Percentiles rank a stretch among this genome's conserved stretches.
These are phyloP conservation scores for Eciton burchellii DNA, from an alignment of 1,140 invertebrate species.

Conservation along the genomic window DNA sequence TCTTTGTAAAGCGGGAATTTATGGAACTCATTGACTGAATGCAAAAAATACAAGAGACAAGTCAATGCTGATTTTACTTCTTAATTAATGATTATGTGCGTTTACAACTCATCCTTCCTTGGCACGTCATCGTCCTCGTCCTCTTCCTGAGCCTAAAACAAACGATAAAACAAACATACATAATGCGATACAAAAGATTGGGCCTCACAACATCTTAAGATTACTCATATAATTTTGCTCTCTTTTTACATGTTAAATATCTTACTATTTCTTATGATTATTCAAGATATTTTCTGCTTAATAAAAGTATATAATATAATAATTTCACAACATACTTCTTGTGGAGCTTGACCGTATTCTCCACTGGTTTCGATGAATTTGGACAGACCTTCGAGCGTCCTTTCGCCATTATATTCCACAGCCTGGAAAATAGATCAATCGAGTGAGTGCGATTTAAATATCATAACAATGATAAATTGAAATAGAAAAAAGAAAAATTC, in stretches of 20 bases:
- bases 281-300: conserved; percentile 10
- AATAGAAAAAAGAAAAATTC: conserved; percentile 29
- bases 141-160: conserved; percentile 87
- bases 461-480: conserved; percentile 16
- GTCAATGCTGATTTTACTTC: conserved; percentile 63
- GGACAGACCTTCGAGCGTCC: conserved; percentile 96
- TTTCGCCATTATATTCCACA: conserved; percentile 97
- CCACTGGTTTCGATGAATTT: conserved; percentile 96
- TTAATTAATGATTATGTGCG: conserved; percentile 64
- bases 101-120: conserved; percentile 90
- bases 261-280: not conserved
- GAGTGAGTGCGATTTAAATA: not conserved
- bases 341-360: conserved; percentile 88
- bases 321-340: conserved; percentile 86
- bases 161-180: conserved; percentile 72
- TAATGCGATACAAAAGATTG: conserved; percentile 63
- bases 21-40: conserved; percentile 66
- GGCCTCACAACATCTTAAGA: not conserved
- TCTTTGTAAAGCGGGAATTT: conserved; percentile 54
- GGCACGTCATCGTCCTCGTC: conserved; percentile 89
- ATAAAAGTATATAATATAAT: not conserved
- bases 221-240: not conserved
- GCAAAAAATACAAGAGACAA: conserved; percentile 56
- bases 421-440: conserved; percentile 84
- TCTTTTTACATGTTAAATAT: no score